These are phyloP conservation scores for Perodicticus potto DNA, from an alignment of 2,797 vertebrate genomes.

Conservation along the genomic window DNA sequence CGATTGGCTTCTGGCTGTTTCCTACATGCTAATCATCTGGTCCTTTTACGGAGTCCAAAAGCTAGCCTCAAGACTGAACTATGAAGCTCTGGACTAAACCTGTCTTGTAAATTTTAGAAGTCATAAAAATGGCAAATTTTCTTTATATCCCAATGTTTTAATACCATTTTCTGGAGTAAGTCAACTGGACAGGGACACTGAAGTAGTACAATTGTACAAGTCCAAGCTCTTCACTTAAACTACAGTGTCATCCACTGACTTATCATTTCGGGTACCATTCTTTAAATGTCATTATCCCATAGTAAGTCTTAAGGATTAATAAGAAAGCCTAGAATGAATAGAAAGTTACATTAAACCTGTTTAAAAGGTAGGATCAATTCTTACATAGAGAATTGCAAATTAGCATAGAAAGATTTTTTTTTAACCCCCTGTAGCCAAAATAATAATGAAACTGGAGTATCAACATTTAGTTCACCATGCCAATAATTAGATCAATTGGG, in stretches of 20 bases:
- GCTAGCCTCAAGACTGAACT: slow-evolving; percentile 69
- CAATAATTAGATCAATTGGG: slow-evolving; percentile 2
- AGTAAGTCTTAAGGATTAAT: background rate
- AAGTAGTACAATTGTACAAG: background rate
- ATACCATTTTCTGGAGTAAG: background rate
- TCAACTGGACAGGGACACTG: background rate
- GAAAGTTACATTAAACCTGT: background rate
- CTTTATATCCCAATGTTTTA: background rate
- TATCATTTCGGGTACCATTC: background rate
- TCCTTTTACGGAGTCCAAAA: slow-evolving; percentile 57
- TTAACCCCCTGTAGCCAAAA: background rate
- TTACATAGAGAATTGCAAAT: slow-evolving; percentile 1
- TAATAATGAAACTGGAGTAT: background rate
- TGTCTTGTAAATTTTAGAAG: slow-evolving; percentile 35
- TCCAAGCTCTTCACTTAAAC: background rate
- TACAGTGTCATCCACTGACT: background rate
- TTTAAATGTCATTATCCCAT: background rate
- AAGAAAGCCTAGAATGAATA: background rate
- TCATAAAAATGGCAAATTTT: slow-evolving; percentile 30
- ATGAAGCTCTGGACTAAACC: slow-evolving; percentile 33
- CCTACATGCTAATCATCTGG: slow-evolving; percentile 66
- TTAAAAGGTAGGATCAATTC: slow-evolving; percentile 3
- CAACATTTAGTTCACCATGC: background rate
- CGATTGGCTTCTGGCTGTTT: slow-evolving; percentile 72
- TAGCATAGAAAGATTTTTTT: background rate